These are phyloP conservation scores for Sus cebifrons DNA, from an alignment of 2,797 vertebrate species.

Conservation along the genomic window DNA sequence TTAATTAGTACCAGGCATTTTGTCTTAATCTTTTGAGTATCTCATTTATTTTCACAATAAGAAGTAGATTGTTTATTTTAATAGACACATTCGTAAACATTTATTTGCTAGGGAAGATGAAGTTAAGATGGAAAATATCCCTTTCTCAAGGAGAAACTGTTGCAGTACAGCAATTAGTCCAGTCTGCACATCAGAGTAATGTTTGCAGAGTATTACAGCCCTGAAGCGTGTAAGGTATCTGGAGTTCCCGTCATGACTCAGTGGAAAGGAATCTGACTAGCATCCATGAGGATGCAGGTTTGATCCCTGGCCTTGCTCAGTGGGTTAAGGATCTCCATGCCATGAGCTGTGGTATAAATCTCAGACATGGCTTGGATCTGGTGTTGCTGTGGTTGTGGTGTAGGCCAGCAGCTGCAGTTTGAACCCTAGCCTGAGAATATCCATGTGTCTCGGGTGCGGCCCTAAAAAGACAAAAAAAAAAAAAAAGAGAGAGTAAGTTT, in stretches of 20 bases:
- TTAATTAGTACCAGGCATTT: conserved; percentile 13
- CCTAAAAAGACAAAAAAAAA: no score
- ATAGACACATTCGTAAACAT: background rate
- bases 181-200: background rate
- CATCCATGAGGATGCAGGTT: no score
- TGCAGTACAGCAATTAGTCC: background rate
- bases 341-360: no score
- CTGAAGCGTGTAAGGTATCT: background rate
- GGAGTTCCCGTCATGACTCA: no score
- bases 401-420: no score
- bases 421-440: no score
- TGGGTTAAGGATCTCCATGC: no score
- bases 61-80: conserved; percentile 23
- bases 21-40: conserved; percentile 32
- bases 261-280: no score
- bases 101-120: background rate
- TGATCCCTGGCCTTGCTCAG: no score
- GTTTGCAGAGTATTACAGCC: background rate
- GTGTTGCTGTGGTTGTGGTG: no score
- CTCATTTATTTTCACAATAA: conserved; percentile 49
- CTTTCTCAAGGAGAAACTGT: background rate
- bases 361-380: no score
- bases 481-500: background rate
- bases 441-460: no score
- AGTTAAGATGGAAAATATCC: background rate